Evolutionary conservation across 2,888 invertebrate species (phyloP).

Genomic region (Heliconius hortense): DNA sequence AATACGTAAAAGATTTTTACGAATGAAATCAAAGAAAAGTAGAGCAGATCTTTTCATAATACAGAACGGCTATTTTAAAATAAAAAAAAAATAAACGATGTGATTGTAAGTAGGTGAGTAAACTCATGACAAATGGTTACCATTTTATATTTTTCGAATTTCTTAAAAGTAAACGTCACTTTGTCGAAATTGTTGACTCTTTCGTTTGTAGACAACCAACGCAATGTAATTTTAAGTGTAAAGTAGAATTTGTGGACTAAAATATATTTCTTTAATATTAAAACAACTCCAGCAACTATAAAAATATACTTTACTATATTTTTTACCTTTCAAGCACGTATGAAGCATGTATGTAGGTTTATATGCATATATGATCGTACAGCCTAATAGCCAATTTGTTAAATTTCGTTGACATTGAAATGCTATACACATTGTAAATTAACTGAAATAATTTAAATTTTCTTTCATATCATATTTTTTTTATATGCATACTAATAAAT

Average conservation of each 20-base stretch:
- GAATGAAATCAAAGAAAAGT: constrained; percentile 16
- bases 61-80: constrained; percentile 15
- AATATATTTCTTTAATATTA: background rate
- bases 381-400: constrained; percentile 14
- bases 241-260: background rate
- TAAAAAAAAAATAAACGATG: constrained; percentile 3
- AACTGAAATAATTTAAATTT: constrained; percentile 5
- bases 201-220: background rate
- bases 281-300: background rate
- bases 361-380: background rate
- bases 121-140: constrained; percentile 16
- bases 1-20: constrained; percentile 6
- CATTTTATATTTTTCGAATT: constrained; percentile 8
- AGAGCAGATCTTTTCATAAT: constrained; percentile 1
- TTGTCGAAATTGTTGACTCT: background rate
- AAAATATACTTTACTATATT: background rate
- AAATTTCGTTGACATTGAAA: constrained; percentile 22
- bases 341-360: no score
- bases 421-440: constrained; percentile 15
- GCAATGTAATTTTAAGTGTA: background rate
- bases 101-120: constrained; percentile 20
- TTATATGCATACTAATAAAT: constrained; percentile 5
- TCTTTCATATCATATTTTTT: constrained; percentile 2
- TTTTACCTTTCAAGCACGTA: background rate
- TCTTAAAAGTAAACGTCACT: background rate